Percentiles rank a stretch among this genome's conserved stretches.
Conservation (phyloP, 2,113 vertebrate genomes). For the Peromyscus maniculatus region DNA sequence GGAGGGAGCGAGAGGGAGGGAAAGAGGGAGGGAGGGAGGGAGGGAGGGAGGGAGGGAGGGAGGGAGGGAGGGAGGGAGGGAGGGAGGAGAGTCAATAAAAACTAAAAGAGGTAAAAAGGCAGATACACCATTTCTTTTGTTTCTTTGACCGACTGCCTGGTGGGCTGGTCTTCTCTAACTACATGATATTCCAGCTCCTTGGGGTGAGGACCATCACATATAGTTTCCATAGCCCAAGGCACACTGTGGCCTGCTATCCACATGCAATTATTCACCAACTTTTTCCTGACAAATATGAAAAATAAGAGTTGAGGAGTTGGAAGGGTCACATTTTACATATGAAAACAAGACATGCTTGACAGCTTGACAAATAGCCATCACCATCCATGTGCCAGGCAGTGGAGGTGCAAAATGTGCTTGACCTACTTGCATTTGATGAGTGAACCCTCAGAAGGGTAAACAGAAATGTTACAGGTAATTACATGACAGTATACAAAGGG, state of each 20-base stretch:
- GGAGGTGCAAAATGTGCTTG: not conserved
- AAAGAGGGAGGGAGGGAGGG: no score
- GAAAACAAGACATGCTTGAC: not conserved
- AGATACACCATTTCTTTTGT: not conserved
- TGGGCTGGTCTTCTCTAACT: not conserved
- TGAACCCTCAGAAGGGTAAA: not conserved
- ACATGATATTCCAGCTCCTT: accelerated
- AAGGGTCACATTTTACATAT: not conserved
- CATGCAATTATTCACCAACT: not conserved
- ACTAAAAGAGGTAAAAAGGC: not conserved
- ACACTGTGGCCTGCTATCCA: accelerated
- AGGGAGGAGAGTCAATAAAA: no score
- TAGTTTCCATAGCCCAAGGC: accelerated
- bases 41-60: no score
- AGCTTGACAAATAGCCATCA: not conserved
- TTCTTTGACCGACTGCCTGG: not conserved
- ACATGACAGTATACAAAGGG: accelerated
- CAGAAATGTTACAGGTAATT: not conserved
- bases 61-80: accelerated
- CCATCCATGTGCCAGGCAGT: not conserved
- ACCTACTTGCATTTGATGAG: not conserved
- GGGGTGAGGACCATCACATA: accelerated
- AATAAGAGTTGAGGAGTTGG: not conserved
- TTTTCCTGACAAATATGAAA: not conserved
- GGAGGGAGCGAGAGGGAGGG: no score